Percentiles rank a stretch among this genome's conserved stretches.
Conservation (phyloP, 2,113 vertebrate genomes). For the Megaleporinus macrocephalus region DNA sequence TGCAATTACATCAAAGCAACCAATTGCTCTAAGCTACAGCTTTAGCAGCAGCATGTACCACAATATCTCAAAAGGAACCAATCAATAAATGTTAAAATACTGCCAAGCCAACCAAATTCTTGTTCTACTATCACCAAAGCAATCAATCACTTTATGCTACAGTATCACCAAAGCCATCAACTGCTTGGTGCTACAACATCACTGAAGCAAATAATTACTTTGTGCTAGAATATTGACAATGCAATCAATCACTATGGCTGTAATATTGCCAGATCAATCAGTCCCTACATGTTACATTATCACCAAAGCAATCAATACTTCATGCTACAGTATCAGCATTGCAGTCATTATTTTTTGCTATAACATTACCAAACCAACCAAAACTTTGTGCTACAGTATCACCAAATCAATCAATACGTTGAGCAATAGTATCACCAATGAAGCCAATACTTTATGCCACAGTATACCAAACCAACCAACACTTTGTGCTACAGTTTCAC, state of each 20-base stretch:
- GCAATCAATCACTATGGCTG: no score
- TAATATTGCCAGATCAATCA: no score
- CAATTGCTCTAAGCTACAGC: not conserved
- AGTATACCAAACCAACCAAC: no score
- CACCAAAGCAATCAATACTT: not conserved
- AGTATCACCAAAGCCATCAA: not conserved
- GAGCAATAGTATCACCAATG: no score
- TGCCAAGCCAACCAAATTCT: not conserved
- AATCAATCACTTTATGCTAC: not conserved
- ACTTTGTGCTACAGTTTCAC: no score
- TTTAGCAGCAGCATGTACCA: no score
- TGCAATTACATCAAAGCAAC: not conserved
- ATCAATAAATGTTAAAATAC: not conserved
- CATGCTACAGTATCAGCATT: no score
- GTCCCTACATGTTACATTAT: not conserved
- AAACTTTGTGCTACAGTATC: not conserved
- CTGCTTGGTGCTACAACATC: not conserved
- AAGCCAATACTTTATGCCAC: no score
- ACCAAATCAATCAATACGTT: not conserved
- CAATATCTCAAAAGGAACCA: not conserved
- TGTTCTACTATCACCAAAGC: not conserved
- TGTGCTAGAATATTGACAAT: not conserved
- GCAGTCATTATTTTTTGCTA: no score
- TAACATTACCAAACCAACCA: no score
- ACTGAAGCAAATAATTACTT: not conserved